Base-by-base conservation (phyloP, 2,113 vertebrate genomes). In the Hassar affinis region DNA sequence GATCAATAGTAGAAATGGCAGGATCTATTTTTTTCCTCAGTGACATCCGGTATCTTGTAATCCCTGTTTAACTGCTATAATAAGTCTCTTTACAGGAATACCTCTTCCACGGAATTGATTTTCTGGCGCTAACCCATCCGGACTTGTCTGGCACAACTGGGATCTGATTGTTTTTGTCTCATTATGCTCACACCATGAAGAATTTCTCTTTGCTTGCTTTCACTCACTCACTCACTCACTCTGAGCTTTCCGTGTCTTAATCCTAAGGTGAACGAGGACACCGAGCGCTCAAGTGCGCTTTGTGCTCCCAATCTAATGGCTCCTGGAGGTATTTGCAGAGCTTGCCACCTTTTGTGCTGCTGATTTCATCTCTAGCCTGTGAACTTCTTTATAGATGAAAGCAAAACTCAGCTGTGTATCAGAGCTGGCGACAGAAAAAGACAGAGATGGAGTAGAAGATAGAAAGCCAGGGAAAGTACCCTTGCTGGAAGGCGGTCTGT, bases 101-200 rank as follows among this genome's bases (percentile, higher is more conserved):
- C 45, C 56, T 78, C 56, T 45, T 38, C 74, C 30, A 30, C 33
- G 49, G n/a, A 75, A 88, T 84, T 80, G 86, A 88, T 88, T 86
- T 68, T 47, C 57, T 56, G 45, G 30, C 9, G 15, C 80, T 72
- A 49, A 30, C 52, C 77, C n/a, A 30, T 68, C 56, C 56, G 61
- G 33, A 18, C 56, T 42, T 78, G 61, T 80, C 75, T 75, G 74
- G 20, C 82, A 80, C 35, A 52, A 45, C 81, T 52, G 25, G 22
- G 62, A 61, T 35, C 33, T 33, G 49, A 68, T 68, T 45, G 14
- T 79, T 75, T 83, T 74, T 54, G 62, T 82, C 42, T 54, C 76
- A 72, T 82, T 80, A 42, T 71, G 25, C 72, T 86, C 27, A 38
- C 11, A 52, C 66, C 9, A 47, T 71, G 42, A 56, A 64, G 64